phyloP scores from a whole-genome alignment of 2,888 invertebrate species.

The Andrena fulva region DNA sequence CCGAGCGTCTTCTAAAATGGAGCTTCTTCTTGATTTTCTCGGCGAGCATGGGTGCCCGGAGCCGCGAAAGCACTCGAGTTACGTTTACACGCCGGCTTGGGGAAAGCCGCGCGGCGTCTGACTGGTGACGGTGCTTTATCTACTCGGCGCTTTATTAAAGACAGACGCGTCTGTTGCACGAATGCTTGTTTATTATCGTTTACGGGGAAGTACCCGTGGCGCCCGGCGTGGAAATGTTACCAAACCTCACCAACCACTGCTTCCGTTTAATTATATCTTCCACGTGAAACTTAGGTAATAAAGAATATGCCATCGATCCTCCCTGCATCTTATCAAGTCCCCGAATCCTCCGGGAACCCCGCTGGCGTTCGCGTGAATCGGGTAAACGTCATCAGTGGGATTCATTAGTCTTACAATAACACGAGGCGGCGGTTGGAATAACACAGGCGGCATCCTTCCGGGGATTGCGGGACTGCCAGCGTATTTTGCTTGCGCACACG shows the following conservation, averaged over 20 bases:
- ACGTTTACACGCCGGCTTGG: conserved; percentile 4
- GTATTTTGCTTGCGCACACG: conserved; percentile 47
- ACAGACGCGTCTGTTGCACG: too few species aligned
- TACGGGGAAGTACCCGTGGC: background rate
- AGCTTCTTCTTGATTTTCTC: conserved; percentile 43
- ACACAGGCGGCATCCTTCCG: conserved; percentile 46
- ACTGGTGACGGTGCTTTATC: conserved; percentile 2
- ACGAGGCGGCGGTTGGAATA: conserved; percentile 43
- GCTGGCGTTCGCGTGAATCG: background rate
- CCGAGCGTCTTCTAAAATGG: conserved; percentile 65
- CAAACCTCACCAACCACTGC: background rate
- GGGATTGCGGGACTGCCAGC: conserved; percentile 31
- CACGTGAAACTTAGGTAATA: background rate
- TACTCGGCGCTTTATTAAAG: conserved; percentile 8
- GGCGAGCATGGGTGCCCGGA: background rate
- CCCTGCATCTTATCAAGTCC: background rate
- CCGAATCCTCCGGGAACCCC: background rate
- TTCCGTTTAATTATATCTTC: background rate
- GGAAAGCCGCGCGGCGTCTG: conserved; percentile 9
- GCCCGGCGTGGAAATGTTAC: too few species aligned
- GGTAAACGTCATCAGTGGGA: conserved; percentile 26
- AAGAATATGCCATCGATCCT: background rate
- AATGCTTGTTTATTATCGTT: background rate
- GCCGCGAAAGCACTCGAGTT: conserved; percentile 28
- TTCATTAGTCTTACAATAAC: conserved; percentile 53